These are phyloP conservation scores for Arvicanthis niloticus DNA, from an alignment of 2,113 vertebrate genomes.

Conservation along the genomic window DNA sequence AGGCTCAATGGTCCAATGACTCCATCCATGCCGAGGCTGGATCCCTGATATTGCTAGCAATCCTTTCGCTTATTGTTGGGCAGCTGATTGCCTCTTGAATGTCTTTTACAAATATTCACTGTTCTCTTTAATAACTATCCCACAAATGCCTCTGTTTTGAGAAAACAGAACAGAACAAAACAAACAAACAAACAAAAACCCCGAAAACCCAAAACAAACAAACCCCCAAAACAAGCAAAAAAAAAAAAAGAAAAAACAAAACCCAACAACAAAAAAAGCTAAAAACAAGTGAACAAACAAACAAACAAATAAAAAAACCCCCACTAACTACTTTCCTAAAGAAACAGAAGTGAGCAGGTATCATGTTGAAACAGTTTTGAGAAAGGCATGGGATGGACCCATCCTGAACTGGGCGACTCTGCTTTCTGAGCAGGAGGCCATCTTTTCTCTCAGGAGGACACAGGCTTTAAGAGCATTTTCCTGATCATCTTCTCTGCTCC, in stretches of 20 bases:
- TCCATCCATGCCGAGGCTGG: fast-evolving
- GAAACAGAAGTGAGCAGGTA: neutral
- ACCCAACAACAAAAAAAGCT: no score
- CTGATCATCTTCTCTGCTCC: no score
- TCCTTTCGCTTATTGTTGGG: neutral
- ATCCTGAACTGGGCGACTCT: neutral
- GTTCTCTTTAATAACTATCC: neutral
- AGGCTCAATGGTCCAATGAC: neutral
- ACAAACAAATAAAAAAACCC: neutral
- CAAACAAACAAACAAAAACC: no score
- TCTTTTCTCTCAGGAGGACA: neutral
- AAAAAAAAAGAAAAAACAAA: no score
- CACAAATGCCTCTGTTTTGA: neutral
- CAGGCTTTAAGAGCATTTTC: neutral
- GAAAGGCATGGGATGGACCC: neutral
- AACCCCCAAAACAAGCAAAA: neutral
- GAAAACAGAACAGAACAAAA: neutral
- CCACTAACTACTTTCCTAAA: neutral
- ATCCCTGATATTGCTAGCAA: neutral
- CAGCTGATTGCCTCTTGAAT: neutral
- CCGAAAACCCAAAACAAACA: neutral
- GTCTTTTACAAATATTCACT: neutral
- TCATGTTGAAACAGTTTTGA: neutral
- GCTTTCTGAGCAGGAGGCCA: neutral
- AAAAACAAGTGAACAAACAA: no score